Evolutionary conservation across 2,113 vertebrate genomes (phyloP).

Genomic region (Centropus unirufus): DNA sequence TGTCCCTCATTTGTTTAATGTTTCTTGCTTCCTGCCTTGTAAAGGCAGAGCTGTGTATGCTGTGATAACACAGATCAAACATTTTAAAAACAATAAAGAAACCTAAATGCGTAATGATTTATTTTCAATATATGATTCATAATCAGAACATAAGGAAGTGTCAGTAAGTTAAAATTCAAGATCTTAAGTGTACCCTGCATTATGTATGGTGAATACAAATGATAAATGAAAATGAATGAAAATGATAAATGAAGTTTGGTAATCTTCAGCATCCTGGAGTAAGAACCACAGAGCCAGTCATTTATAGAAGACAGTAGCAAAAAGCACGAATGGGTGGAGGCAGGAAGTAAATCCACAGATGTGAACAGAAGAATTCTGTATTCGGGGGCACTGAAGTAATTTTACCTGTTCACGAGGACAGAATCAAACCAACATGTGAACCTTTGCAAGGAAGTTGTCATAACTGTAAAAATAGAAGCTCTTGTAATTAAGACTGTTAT

Average conservation of each 20-base stretch:
- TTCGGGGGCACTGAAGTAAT: background rate
- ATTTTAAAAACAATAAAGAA: conserved; percentile 46
- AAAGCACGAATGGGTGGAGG: conserved; percentile 7
- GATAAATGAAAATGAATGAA: background rate
- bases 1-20: conserved; percentile 36
- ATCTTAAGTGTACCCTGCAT: background rate
- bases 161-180: background rate
- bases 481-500: background rate
- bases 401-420: background rate
- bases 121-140: conserved; percentile 33
- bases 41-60: conserved; percentile 30
- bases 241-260: background rate
- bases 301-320: background rate
- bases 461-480: background rate
- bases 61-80: conserved; percentile 52
- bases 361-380: background rate
- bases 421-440: background rate
- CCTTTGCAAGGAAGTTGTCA: background rate
- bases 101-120: background rate
- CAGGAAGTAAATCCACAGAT: conserved; percentile 17
- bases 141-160: background rate
- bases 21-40: conserved; percentile 19
- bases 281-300: background rate
- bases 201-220: background rate
- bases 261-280: background rate